Percentiles rank a stretch among this genome's conserved stretches.
phyloP scores from a whole-genome alignment of 2,888 invertebrate species.

The Limnephilus auricula region DNA sequence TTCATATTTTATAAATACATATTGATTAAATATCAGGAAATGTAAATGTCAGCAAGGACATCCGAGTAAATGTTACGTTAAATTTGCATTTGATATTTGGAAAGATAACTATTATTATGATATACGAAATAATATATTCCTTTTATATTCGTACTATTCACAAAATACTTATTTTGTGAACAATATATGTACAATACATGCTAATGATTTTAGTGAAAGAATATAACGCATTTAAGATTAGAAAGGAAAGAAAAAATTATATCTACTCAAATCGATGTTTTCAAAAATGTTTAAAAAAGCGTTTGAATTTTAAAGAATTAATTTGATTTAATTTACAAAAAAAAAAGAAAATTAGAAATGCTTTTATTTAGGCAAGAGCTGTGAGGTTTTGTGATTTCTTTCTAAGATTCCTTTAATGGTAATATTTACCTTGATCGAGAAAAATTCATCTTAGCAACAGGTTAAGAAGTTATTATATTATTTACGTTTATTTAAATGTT shows the following conservation, averaged over 20 bases:
- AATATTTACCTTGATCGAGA: neutral
- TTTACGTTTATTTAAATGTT: too few relatives aligned
- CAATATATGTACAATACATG: too few relatives aligned
- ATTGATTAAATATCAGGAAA: neutral
- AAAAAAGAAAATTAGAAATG: neutral
- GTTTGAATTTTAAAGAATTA: neutral
- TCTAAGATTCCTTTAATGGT: neutral
- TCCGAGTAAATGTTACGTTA: neutral
- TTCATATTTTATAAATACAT: neutral
- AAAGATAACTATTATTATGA: neutral
- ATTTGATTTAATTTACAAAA: neutral
- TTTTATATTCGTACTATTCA: neutral
- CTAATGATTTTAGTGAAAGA: neutral
- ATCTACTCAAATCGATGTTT: neutral
- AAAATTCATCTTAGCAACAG: neutral
- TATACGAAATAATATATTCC: too few relatives aligned
- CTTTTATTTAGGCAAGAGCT: too few relatives aligned
- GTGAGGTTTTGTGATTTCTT: too few relatives aligned
- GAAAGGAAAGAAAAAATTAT: neutral
- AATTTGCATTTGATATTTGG: neutral
- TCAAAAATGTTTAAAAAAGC: too few relatives aligned
- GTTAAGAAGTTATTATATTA: neutral
- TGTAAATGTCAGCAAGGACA: neutral
- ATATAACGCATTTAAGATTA: neutral
- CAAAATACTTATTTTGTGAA: too few relatives aligned